Percentiles rank a stretch among this genome's conserved stretches.
Conservation (phyloP, 2,797 vertebrate genomes). For the Siniperca scherzeri region DNA sequence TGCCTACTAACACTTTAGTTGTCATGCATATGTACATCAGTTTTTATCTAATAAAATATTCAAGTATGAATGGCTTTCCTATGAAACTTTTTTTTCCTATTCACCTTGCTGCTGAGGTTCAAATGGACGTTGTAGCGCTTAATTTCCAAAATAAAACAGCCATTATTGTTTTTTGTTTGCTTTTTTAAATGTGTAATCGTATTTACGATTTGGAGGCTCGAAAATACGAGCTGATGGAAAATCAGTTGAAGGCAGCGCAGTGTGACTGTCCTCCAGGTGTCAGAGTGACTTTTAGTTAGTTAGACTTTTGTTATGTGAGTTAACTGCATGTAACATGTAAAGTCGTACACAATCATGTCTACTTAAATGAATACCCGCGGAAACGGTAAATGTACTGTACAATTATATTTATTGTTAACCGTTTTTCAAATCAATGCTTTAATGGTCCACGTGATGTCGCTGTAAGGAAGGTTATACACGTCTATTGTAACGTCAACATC, state of each 20-base stretch:
- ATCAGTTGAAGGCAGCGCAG: slow-evolving; percentile 29
- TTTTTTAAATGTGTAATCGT: not conserved
- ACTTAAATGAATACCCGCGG: fast-evolving
- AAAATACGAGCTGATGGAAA: not conserved
- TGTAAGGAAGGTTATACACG: slow-evolving; percentile 52
- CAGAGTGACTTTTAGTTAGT: not conserved
- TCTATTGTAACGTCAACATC: slow-evolving; percentile 68
- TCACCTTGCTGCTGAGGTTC: not conserved
- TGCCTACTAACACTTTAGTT: not conserved
- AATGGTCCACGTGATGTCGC: slow-evolving; percentile 58
- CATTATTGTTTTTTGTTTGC: too few species aligned
- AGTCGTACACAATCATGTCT: not conserved
- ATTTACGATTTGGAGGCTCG: fast-evolving
- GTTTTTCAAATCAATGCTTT: not conserved
- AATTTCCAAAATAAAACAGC: not conserved
- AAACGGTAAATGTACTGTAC: not conserved
- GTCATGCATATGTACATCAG: not conserved
- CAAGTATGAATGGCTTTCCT: not conserved
- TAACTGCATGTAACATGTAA: not conserved
- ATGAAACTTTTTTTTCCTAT: not conserved
- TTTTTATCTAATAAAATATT: slow-evolving; percentile 3
- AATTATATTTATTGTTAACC: not conserved
- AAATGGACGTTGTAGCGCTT: not conserved
- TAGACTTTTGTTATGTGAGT: not conserved
- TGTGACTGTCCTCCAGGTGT: not conserved